Percentiles rank a stretch among this genome's conserved stretches.
These are phyloP conservation scores for Sternarchorhynchus goeldii DNA, from an alignment of 2,797 vertebrate genomes.

Conservation along the genomic window DNA sequence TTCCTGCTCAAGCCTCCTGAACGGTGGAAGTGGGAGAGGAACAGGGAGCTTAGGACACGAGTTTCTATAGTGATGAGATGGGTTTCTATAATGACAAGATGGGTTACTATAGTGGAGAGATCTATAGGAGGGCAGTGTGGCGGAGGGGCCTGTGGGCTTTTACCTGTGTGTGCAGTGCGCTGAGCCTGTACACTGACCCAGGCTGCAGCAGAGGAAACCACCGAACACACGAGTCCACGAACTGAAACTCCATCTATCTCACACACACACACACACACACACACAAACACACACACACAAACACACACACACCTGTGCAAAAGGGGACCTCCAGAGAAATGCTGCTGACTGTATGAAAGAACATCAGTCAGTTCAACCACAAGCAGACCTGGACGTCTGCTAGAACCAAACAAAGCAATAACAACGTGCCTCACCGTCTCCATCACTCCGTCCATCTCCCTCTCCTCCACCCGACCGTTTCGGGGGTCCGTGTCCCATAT, in stretches of 20 bases:
- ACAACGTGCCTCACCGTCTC: not conserved
- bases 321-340: not conserved
- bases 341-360: not conserved
- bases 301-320: not conserved
- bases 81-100: too few species aligned
- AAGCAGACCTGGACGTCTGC: too few species aligned
- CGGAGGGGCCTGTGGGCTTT: conserved; percentile 5
- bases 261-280: too few species aligned
- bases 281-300: conserved; percentile 54
- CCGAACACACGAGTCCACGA: conserved; percentile 56
- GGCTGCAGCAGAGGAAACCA: conserved; percentile 73
- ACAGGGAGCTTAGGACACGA: too few species aligned
- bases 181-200: conserved; percentile 66
- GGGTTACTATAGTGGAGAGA: too few species aligned
- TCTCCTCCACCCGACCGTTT: conserved; percentile 59
- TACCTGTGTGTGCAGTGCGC: conserved; percentile 61
- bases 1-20: too few species aligned
- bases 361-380: not conserved
- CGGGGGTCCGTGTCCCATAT: conserved; percentile 70
- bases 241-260: conserved; percentile 46
- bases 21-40: too few species aligned
- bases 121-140: not conserved
- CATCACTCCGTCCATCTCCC: conserved; percentile 47
- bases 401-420: too few species aligned
- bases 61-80: too few species aligned